A percentile compares a stretch with the other conserved stretches of the same genome.
Evolutionary conservation across 2,797 vertebrate species (phyloP).

Genomic region (Oreortyx pictus): DNA sequence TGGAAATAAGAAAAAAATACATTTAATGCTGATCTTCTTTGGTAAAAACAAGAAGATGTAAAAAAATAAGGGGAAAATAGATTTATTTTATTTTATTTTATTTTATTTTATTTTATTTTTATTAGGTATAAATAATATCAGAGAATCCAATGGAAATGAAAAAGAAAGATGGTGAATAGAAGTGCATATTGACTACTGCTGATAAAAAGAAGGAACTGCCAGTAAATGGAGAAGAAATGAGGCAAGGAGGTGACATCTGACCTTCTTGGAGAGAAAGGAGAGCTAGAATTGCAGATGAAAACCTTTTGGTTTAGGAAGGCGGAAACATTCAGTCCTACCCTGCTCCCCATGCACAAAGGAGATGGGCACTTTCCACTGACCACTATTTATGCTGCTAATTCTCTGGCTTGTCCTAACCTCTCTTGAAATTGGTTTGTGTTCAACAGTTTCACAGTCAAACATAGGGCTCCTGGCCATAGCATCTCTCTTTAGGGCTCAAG

Average conservation of each 20-base stretch:
- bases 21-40: background rate
- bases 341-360: background rate
- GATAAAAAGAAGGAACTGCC: background rate
- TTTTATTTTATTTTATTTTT: background rate
- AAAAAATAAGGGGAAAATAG: background rate
- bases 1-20: background rate
- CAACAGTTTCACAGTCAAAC: background rate
- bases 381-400: background rate
- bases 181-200: background rate
- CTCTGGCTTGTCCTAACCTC: background rate
- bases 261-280: background rate
- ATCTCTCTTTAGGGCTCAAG: background rate
- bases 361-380: background rate
- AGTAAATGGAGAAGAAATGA: background rate
- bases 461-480: background rate
- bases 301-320: background rate
- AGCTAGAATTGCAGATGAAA: background rate
- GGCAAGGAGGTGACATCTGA: background rate
- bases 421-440: rapidly evolving
- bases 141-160: background rate
- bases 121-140: background rate
- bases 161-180: background rate
- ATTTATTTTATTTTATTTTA: background rate
- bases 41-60: background rate
- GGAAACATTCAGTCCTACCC: background rate